phyloP scores from a whole-genome alignment of 92 coral and sea anemone genomes.

The Anthopleura xanthogrammica region DNA sequence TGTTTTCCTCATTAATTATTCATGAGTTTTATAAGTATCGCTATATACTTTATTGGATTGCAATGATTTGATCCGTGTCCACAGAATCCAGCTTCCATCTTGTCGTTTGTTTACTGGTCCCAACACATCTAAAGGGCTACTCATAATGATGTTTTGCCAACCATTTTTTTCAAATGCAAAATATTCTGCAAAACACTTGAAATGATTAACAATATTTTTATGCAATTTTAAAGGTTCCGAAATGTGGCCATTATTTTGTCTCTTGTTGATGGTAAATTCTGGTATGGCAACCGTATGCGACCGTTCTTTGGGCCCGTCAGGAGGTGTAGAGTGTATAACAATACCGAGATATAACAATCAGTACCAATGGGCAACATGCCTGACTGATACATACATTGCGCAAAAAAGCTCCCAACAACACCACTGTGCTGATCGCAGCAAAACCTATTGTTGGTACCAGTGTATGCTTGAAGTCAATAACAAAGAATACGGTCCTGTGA shows the following conservation, averaged over 20 bases:
- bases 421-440: too few relatives aligned
- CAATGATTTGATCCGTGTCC: too few relatives aligned
- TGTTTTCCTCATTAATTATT: too few relatives aligned
- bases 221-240: not conserved
- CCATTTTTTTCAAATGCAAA: not conserved
- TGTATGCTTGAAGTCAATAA: constrained; percentile 69
- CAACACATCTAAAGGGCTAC: too few relatives aligned
- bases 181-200: too few relatives aligned
- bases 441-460: constrained; percentile 57
- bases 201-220: too few relatives aligned
- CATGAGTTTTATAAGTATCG: too few relatives aligned
- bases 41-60: too few relatives aligned
- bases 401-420: constrained; percentile 30
- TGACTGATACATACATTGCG: constrained; percentile 42
- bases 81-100: too few relatives aligned
- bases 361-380: constrained; percentile 70
- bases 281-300: not conserved
- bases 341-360: constrained; percentile 23
- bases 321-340: not conserved
- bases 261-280: not conserved
- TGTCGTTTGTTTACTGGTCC: too few relatives aligned
- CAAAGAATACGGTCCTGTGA: constrained; percentile 36
- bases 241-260: not conserved
- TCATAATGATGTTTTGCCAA: too few relatives aligned
- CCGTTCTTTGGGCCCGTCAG: not conserved